A percentile compares a stretch with the other conserved stretches of the same genome.
phyloP scores from a whole-genome alignment of 2,888 invertebrate species.

The Sturmia bella region DNA sequence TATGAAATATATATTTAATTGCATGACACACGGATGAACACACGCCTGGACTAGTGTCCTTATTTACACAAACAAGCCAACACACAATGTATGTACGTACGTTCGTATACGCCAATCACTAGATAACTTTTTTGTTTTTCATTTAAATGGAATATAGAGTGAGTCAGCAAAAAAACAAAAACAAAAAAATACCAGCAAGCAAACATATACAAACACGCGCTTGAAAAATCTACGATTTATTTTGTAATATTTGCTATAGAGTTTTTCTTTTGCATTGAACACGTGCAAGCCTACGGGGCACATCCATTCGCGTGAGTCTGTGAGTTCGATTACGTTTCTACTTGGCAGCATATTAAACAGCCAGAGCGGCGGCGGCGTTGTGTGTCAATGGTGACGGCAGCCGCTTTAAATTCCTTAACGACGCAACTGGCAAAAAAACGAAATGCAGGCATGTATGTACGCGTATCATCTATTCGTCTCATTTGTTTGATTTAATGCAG shows the following conservation, averaged over 20 bases:
- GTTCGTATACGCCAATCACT: background rate
- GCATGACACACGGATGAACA: constrained; percentile 59
- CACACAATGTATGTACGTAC: no score
- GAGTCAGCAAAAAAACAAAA: constrained; percentile 50
- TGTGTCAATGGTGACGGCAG: constrained; percentile 58
- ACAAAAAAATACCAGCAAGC: background rate
- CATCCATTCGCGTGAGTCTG: constrained; percentile 64
- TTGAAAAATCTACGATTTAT: constrained; percentile 23
- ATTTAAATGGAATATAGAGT: constrained; percentile 11
- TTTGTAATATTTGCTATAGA: constrained; percentile 31
- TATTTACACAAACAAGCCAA: constrained; percentile 52
- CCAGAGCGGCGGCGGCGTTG: constrained; percentile 62
- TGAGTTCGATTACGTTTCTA: constrained; percentile 54
- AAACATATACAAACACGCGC: background rate
- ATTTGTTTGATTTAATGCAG: constrained; percentile 18
- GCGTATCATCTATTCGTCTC: constrained; percentile 5
- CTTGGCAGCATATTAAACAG: constrained; percentile 41
- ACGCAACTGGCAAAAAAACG: constrained; percentile 72
- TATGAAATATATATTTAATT: constrained; percentile 52
- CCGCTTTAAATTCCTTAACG: constrained; percentile 72
- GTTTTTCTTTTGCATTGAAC: constrained; percentile 74
- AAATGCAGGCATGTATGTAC: background rate
- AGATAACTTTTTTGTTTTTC: constrained; percentile 4
- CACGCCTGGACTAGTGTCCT: constrained; percentile 58
- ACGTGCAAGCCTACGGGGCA: constrained; percentile 82